Base-by-base conservation (phyloP, 2,113 vertebrate species). In the Centropristis striata region DNA sequence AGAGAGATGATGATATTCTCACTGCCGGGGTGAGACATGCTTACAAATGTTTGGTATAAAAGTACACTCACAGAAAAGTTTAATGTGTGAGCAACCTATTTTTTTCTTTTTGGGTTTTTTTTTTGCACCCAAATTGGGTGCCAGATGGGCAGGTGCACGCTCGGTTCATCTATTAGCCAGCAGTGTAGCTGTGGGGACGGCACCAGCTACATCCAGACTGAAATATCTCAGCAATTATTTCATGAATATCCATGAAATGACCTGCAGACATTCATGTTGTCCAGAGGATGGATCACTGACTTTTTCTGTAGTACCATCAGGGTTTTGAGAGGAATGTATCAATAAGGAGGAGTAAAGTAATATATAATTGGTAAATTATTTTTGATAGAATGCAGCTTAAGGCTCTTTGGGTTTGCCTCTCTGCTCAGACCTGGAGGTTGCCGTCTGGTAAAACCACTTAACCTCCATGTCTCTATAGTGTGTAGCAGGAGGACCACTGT, bases 1-100 rank as follows among this genome's bases (percentile, higher is more conserved):
- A 44, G 77, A 72, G 65, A 64, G 55, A 65, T 57, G 49, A 83
- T 66, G 55, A 57, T 42, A 41, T 39, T 63, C 73, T 79, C 53
- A 60, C 58, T 42, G 59, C 37, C 49, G 59, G 57, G 67, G 12
- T 69, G 60, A 75, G 14, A 28, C 14, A 66, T 60, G 60, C 73
- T 74, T 32, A 47, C 25, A 77, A 66, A 78, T 73, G 63, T 68
- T 32, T 18, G 11, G 49, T 60, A n/a, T 12, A 59, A 39, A 69
- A 36, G 41, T 42, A 8, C n/a, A 70, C 63, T 42, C 23, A 36
- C 10, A 41, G 14, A 55, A 36, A 54, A 6, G 25, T 68, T 72
- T 4, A 27, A 13, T 60, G 63, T 46, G 51, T 39, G 21, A 41
- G 28, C 46, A 16, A n/a, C 37, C 32, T 20, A 15, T 27, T 60